Evolutionary conservation across 1,140 invertebrate genomes (phyloP), one percentile per base, ranked within the genome.

Genomic region (Plodia interpunctella): DNA sequence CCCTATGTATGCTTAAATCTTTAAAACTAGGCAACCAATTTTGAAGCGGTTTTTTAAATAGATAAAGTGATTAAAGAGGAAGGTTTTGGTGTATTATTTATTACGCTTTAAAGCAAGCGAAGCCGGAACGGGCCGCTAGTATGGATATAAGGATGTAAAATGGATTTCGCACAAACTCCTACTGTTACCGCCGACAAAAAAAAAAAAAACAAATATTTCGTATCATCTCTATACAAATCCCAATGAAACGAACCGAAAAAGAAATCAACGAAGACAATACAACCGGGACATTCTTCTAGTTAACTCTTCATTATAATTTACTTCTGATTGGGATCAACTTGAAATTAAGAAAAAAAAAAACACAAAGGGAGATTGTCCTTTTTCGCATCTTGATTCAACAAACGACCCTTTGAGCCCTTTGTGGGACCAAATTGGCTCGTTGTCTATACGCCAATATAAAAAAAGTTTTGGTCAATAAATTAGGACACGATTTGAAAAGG

Each of bases 291-390:
- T 84, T 85, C 79, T 75, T 83, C 71, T 74, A 83, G 76, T 75
- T 81, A 84, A 86, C 78, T 81, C 68, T 65, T 80, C 79, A 83
- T 86, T 88, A 86, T 88, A 88, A 88, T 88, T 88, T 86, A 86
- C 81, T 80, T 73, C 76, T 82, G 85, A 88, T 88, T 88, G 85
- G 71, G 83, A 88, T 88, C 83, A 84, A 80, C 63, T 79, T 70
- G 76, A 84, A 85, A 87, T 87, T 87, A 87, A 85, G 80, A 87
- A 85, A 87, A 85, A 85, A n/a, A n/a, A 85, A 78, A 82, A 61
- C 68, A 76, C 73, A 78, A 83, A 76, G 63, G 73, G 75, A 68
- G 75, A 77, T 78, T 77, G 75, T 78, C 67, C 74, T 78, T 84
- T 80, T 80, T 80, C 57, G 55, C 65, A 73, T 68, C 72, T 80